These are phyloP conservation scores for Oxystoma pomonae DNA, from an alignment of 2,888 invertebrate species.

Conservation along the genomic window DNA sequence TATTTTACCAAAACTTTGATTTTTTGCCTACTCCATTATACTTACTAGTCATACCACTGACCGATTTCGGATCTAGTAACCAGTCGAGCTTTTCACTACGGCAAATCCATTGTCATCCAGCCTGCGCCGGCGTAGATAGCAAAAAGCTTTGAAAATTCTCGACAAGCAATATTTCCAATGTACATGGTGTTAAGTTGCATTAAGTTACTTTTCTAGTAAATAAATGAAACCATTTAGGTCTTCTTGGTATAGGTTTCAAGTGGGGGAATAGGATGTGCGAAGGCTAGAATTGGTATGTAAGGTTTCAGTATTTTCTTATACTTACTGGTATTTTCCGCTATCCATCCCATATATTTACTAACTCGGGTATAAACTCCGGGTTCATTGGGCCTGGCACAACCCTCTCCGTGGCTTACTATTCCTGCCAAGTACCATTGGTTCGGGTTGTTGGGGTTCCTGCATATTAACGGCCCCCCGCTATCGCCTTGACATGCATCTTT, in stretches of 20 bases:
- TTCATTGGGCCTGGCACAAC: conserved; percentile 74
- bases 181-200: background rate
- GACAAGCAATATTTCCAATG: background rate
- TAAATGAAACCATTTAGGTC: background rate
- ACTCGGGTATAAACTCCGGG: conserved; percentile 82
- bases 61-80: too few species aligned
- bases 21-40: too few species aligned
- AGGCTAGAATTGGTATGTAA: background rate
- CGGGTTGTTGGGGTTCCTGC: conserved; percentile 62
- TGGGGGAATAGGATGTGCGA: background rate
- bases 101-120: too few species aligned
- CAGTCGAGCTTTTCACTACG: too few species aligned
- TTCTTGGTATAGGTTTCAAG: background rate
- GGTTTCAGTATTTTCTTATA: background rate
- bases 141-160: too few species aligned
- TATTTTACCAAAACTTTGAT: too few species aligned
- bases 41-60: too few species aligned
- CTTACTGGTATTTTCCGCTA: conserved; percentile 59
- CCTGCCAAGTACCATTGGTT: conserved; percentile 79
- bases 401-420: conserved; percentile 82
- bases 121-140: too few species aligned
- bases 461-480: conserved; percentile 81
- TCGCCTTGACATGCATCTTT: conserved; percentile 83
- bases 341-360: conserved; percentile 71
- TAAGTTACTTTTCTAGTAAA: background rate